These are phyloP conservation scores for Anas platyrhynchos DNA, from an alignment of 2,113 vertebrate genomes.

Conservation along the genomic window DNA sequence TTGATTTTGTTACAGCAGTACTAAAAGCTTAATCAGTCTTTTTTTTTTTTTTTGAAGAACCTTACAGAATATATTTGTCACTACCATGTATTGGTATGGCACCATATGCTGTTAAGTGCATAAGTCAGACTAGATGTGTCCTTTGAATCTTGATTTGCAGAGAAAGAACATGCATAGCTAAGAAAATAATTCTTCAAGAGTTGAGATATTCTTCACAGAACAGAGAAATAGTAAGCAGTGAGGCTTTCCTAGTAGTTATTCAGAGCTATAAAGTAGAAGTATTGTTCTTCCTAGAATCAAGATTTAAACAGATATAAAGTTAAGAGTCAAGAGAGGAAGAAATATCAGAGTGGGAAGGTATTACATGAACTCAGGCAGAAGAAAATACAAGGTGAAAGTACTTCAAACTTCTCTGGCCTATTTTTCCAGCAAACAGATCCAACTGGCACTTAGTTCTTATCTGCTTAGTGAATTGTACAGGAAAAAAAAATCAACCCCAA, in stretches of 20 bases:
- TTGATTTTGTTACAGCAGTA: background rate
- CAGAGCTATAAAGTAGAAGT: conserved; percentile 17
- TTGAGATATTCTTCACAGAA: background rate
- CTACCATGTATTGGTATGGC: background rate
- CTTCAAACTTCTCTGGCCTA: background rate
- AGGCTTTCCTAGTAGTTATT: background rate
- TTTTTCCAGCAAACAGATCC: background rate
- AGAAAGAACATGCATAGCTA: background rate
- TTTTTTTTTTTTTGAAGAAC: background rate
- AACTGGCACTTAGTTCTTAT: background rate
- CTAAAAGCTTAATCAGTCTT: background rate
- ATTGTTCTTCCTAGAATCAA: conserved; percentile 31
- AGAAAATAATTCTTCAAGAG: background rate
- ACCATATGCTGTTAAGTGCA: background rate
- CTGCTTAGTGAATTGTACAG: background rate
- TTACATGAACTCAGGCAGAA: background rate
- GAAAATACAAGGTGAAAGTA: background rate
- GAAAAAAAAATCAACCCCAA: background rate
- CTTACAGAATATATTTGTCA: background rate
- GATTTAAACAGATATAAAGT: conserved; percentile 32
- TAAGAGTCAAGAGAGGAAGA: background rate
- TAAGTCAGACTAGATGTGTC: background rate
- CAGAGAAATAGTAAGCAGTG: background rate
- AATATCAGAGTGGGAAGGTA: background rate
- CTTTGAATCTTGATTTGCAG: background rate